Conservation (phyloP, 2,113 vertebrate genomes). For the Cyprichromis sp. region DNA sequence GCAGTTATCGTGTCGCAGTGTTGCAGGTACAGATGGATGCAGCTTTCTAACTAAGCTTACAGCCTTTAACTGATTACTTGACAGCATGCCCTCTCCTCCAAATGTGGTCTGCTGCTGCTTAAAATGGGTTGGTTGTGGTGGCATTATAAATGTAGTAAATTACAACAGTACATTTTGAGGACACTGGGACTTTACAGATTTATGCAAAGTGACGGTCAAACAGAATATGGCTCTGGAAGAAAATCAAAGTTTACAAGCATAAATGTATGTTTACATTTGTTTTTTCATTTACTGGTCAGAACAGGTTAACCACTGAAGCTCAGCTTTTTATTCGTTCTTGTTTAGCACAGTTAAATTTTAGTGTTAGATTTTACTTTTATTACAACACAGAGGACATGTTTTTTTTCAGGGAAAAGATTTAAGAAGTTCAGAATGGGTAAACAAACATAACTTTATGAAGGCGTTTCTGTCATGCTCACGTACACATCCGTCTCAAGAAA, state of each 20-base stretch:
- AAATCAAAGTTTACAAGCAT: background rate
- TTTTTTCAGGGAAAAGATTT: background rate
- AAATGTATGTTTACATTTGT: background rate
- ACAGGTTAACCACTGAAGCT: background rate
- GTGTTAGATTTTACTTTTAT: background rate
- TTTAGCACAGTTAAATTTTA: background rate
- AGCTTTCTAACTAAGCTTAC: background rate
- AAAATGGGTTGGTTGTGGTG: background rate
- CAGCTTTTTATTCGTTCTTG: background rate
- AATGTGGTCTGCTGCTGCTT: background rate
- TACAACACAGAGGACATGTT: rapidly evolving
- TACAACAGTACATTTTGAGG: background rate
- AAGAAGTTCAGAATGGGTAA: background rate
- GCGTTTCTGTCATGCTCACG: background rate
- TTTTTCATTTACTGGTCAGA: background rate
- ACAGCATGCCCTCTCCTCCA: background rate
- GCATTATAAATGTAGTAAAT: background rate
- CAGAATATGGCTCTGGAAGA: background rate
- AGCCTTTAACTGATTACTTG: background rate
- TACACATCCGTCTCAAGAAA: background rate
- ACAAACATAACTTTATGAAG: background rate
- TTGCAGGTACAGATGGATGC: background rate
- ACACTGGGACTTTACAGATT: background rate
- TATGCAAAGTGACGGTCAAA: background rate
- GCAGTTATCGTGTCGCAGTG: rapidly evolving